Evolutionary conservation across 2,113 vertebrate genomes (phyloP), one percentile per base, ranked within the genome.

Genomic region (Notiomystis cincta): DNA sequence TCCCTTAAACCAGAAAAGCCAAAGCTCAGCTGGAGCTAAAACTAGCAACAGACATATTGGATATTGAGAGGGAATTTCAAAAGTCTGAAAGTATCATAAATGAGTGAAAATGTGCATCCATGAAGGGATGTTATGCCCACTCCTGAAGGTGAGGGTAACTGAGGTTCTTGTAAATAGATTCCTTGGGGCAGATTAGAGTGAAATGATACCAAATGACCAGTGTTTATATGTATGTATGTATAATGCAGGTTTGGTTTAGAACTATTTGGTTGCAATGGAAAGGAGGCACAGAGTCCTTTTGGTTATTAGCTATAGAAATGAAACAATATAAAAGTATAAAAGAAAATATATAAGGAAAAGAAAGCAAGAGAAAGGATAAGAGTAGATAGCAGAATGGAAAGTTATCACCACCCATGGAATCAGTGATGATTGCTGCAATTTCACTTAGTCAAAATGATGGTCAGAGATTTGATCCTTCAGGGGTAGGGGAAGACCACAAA

Each of bases 401-500:
- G 64, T 6, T 11, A 61, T 18, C 23, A 38, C 19, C 27, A 69
- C 2, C 6, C 28, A 20, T 15, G 15, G 38, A 45, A 69, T 10
- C 33, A 16, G 7, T 61, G 57, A 79, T 10, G 38, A 61, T 11
- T 33, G 45, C 13, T 69, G 33, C n/a, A 28, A 27, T 87, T 70
- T 47, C 38, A 28, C 20, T 62, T 20, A 33, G 13, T 45, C 10
- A 27, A 69, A 9, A 23, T 20, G n/a, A 53, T 47, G 22, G 44
- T 16, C 7, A 5, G 19, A 45, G 10, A 22, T 14, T 51, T 58
- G 37, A 58, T 58, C 71, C 44, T 58, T 44, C 9, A 22, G 25
- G 9, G 21, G 3, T 35, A 11, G 5, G 35, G 13, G 4, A 77
- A 33, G 3, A 9, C 15, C 50, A 37, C 0, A 1, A 66, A 66